phyloP scores from a whole-genome alignment of 2,888 invertebrate genomes.

The Synergus itoensis region DNA sequence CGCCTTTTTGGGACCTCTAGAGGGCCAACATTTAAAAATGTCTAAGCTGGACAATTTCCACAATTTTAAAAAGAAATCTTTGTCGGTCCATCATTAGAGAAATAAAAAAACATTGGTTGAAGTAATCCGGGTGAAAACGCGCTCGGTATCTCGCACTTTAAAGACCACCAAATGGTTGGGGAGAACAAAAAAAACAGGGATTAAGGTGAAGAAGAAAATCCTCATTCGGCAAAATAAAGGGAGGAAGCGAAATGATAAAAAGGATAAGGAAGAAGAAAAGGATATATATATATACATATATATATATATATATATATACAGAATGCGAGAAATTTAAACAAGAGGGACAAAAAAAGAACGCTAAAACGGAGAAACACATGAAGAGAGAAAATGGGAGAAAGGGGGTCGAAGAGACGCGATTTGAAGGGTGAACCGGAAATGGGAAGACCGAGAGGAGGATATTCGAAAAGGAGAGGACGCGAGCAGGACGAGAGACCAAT shows the following conservation, averaged over 20 bases:
- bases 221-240: conserved; percentile 39
- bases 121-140: too few relatives aligned
- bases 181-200: too few relatives aligned
- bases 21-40: too few relatives aligned
- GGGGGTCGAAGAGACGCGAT: conserved; percentile 51
- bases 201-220: too few relatives aligned
- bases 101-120: too few relatives aligned
- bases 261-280: conserved; percentile 39
- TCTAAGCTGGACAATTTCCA: too few relatives aligned
- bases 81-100: too few relatives aligned
- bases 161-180: too few relatives aligned
- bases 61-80: too few relatives aligned
- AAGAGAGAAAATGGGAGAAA: conserved; percentile 39
- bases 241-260: conserved; percentile 1
- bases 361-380: conserved; percentile 43
- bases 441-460: conserved; percentile 31
- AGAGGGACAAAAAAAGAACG: conserved; percentile 22
- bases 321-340: conserved; percentile 37
- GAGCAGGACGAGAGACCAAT: conserved; percentile 22
- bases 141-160: too few relatives aligned
- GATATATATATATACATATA: neutral
- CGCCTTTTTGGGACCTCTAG: too few relatives aligned
- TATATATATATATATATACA: neutral
- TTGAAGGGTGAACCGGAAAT: conserved; percentile 51
- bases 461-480: conserved; percentile 4